Base-by-base conservation (phyloP, 2,113 vertebrate species). In the Penelope pileata region DNA sequence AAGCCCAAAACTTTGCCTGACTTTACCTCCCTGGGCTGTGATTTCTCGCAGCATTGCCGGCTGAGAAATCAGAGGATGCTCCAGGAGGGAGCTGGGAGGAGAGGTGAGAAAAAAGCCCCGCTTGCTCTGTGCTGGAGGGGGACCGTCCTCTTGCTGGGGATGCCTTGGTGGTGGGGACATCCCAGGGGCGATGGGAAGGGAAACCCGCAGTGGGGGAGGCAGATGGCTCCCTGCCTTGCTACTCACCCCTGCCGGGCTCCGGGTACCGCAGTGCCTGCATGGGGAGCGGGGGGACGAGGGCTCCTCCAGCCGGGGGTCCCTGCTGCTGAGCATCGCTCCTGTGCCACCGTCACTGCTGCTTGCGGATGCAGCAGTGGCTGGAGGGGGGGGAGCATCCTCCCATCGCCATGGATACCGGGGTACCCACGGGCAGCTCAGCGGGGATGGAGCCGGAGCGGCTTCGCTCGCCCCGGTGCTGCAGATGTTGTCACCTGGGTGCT, bases 351-450 rank as follows among this genome's bases (percentile, higher is more conserved):
- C 60, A 63, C 60, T 34, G 12, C 62, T 13, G 77, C 81, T 60
- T 90, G 95, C 91, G 82, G 85, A 84, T 91, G 75, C 62, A 38
- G 90, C 93, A 80, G 93, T 87, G 3, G 88, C 51, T 36, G 83
- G 11, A 58, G 7, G 73, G 2, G 6, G 29, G 18, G 42, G 50
- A 42, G 11, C 14, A 92, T 43, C 90, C 92, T 86, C 90, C 84
- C 9, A 89, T 93, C n/a, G 27, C 81, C 90, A 94, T 96, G 95
- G 94, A 89, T 87, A 95, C 95, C 30, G 74, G 85, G 92, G 85
- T 53, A 79, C 89, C 83, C 60, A 63, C 60, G 24, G 36, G 60
- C 60, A 9, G 26, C 60, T 63, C 60, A 12, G 60, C 16, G 7
- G 26, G 36, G 36, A 40, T 40, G 60, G 60, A 63, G 54, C 32